phyloP scores from a whole-genome alignment of 2,113 vertebrate genomes.

The Sus scrofa region T2T-Sscrofa CM000819.6:46254001-46254500 shows the following conservation, averaged over 20 bases:
- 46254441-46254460: neutral
- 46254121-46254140: neutral
- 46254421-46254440: neutral
- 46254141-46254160: neutral
- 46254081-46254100: too few species aligned
- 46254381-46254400: neutral
- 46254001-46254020: too few species aligned
- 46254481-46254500: neutral
- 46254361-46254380: neutral
- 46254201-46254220: constrained; percentile 3
- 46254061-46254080: too few species aligned
- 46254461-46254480: neutral
- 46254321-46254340: neutral
- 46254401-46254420: neutral
- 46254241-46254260: neutral
- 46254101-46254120: too few species aligned
- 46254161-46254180: neutral
- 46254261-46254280: neutral
- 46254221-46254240: neutral
- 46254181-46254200: neutral
- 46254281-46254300: neutral
- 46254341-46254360: neutral
- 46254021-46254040: too few species aligned
- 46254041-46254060: too few species aligned
- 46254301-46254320: neutral